A percentile compares a stretch with the other conserved stretches of the same genome.
These are phyloP conservation scores for Hydractinia symbiolongicarpus DNA, from an alignment of 30 jellyfish, hydroid and myxozoan species.

Conservation along the genomic window DNA sequence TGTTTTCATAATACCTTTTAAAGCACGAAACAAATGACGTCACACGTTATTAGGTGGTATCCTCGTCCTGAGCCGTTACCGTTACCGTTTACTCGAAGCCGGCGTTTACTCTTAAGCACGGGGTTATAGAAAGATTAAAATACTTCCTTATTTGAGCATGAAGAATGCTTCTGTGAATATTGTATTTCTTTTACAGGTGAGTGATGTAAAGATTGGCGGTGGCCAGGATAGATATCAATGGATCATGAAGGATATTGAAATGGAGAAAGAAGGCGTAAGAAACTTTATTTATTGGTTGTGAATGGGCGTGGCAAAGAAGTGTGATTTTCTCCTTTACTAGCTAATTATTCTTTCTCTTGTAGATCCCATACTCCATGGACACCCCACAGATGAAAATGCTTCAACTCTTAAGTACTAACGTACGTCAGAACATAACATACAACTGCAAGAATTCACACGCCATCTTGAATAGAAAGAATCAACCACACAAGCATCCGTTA, in stretches of 20 bases:
- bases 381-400: slow-evolving; percentile 75
- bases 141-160: background rate
- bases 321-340: no score
- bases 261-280: slow-evolving; percentile 67
- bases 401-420: slow-evolving; percentile 66
- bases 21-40: no score
- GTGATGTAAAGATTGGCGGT: slow-evolving; percentile 42
- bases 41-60: no score
- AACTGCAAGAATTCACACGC: slow-evolving; percentile 82
- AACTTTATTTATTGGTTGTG: no score
- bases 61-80: no score
- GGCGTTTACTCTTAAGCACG: no score
- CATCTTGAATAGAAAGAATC: slow-evolving; percentile 30
- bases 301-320: no score
- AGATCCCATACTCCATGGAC: slow-evolving; percentile 80
- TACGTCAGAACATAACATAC: slow-evolving; percentile 66
- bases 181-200: slow-evolving; percentile 24
- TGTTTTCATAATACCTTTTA: no score
- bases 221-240: slow-evolving; percentile 71
- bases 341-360: background rate
- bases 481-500: slow-evolving; percentile 42
- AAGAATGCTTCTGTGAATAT: background rate
- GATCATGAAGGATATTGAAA: slow-evolving; percentile 71
- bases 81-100: no score
- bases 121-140: background rate